Evolutionary conservation across 2,113 vertebrate genomes (phyloP).

Genomic region (Ageneiosus marmoratus): DNA sequence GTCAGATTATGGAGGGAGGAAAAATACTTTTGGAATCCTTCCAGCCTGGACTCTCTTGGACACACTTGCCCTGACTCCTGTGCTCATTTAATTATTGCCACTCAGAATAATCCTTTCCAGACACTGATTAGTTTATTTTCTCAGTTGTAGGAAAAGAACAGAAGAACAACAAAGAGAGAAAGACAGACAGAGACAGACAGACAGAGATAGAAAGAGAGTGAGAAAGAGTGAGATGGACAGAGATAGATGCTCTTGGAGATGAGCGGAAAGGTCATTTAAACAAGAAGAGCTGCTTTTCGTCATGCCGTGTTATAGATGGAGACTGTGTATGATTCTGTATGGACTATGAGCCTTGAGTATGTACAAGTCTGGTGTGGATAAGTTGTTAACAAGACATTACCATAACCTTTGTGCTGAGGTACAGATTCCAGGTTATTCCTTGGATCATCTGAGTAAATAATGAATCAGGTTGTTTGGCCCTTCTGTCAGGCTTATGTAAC

Average conservation of each 20-base stretch:
- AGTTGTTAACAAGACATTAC: constrained; percentile 3
- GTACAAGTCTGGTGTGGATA: neutral
- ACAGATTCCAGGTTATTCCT: neutral
- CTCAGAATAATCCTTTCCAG: constrained; percentile 56
- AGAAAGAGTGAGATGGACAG: constrained; percentile 31
- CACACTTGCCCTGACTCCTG: constrained; percentile 4
- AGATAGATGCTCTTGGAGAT: constrained; percentile 40
- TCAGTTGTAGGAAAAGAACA: constrained; percentile 41
- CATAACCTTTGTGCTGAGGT: neutral
- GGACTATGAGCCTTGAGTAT: neutral
- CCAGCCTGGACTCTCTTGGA: constrained; percentile 1
- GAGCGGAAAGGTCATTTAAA: constrained; percentile 45
- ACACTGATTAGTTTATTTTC: constrained; percentile 57
- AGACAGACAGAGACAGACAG: too few relatives aligned
- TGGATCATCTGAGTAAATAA: neutral
- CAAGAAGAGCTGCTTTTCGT: constrained; percentile 28
- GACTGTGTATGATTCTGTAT: constrained; percentile 10
- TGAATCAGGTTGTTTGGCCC: neutral
- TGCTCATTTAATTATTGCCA: constrained; percentile 55
- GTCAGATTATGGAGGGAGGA: constrained; percentile 37
- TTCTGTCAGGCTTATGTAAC: neutral
- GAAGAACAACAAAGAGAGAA: constrained; percentile 9
- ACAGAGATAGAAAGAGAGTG: neutral
- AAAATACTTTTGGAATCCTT: constrained; percentile 22
- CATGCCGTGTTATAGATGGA: constrained; percentile 18